These are phyloP conservation scores for Equus przewalskii DNA, from an alignment of 2,113 vertebrate genomes.

Conservation along the genomic window DNA sequence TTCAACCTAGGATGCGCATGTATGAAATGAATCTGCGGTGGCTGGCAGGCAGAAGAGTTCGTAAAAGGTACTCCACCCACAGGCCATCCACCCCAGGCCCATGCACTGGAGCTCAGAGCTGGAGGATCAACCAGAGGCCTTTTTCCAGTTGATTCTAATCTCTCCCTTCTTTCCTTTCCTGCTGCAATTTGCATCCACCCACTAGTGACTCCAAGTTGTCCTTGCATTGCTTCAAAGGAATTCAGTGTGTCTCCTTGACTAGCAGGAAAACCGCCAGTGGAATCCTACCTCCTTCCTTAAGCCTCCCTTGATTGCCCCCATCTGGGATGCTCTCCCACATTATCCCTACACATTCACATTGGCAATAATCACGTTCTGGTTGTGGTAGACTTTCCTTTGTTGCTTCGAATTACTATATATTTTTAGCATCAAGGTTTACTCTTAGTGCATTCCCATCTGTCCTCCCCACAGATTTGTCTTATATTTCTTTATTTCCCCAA, in stretches of 20 bases:
- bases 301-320: background rate
- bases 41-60: background rate
- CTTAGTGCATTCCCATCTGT: background rate
- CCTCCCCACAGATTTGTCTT: background rate
- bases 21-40: background rate
- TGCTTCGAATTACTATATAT: background rate
- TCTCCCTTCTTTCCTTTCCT: slow-evolving; percentile 26
- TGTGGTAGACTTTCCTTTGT: background rate
- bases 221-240: slow-evolving; percentile 45
- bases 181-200: background rate
- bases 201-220: background rate
- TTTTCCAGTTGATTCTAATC: background rate
- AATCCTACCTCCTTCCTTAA: background rate
- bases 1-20: background rate
- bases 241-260: background rate
- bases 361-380: background rate
- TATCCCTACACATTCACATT: background rate
- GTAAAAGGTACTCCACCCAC: background rate
- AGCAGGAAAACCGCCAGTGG: slow-evolving; percentile 34
- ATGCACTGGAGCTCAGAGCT: background rate
- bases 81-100: background rate
- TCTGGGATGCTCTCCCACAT: background rate
- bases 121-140: background rate
- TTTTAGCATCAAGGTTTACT: slow-evolving; percentile 6
- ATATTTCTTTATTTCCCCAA: background rate